These are phyloP conservation scores for Ondatra zibethicus DNA, from an alignment of 2,113 vertebrate species.

Conservation along the genomic window DNA sequence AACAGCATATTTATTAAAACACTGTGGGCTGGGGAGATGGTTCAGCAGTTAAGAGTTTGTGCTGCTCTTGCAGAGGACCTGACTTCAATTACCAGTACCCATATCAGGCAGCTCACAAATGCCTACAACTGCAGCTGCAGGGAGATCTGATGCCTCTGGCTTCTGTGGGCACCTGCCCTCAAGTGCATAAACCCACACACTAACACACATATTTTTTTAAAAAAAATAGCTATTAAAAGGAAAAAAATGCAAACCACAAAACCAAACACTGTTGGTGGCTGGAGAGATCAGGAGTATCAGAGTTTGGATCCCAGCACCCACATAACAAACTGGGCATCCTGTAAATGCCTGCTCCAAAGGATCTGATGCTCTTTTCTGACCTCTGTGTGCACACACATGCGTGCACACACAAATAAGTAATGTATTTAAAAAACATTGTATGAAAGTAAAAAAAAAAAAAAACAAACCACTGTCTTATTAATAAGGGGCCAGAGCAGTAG, in stretches of 20 bases:
- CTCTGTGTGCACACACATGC: too few species aligned
- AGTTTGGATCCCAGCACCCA: not conserved
- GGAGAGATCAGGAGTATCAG: not conserved
- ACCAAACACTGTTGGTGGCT: not conserved
- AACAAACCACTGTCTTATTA: not conserved
- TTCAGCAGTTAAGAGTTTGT: not conserved
- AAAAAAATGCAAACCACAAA: not conserved
- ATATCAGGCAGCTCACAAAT: not conserved
- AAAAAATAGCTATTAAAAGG: not conserved
- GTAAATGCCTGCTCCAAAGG: not conserved
- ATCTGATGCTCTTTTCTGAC: too few species aligned
- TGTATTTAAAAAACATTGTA: not conserved
- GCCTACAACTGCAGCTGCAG: too few species aligned
- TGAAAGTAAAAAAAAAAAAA: not conserved
- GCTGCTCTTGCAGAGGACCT: not conserved
- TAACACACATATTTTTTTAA: not conserved
- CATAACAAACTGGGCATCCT: not conserved
- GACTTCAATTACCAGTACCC: not conserved
- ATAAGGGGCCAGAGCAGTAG: not conserved
- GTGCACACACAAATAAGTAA: not conserved
- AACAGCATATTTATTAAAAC: not conserved
- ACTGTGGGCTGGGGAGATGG: not conserved
- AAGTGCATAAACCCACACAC: not conserved
- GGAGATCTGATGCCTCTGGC: not conserved
- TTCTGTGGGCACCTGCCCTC: not conserved